Percentiles rank a stretch among this genome's conserved stretches.
phyloP scores from a whole-genome alignment of 2,113 vertebrate genomes.

The Ahaetulla prasina region DNA sequence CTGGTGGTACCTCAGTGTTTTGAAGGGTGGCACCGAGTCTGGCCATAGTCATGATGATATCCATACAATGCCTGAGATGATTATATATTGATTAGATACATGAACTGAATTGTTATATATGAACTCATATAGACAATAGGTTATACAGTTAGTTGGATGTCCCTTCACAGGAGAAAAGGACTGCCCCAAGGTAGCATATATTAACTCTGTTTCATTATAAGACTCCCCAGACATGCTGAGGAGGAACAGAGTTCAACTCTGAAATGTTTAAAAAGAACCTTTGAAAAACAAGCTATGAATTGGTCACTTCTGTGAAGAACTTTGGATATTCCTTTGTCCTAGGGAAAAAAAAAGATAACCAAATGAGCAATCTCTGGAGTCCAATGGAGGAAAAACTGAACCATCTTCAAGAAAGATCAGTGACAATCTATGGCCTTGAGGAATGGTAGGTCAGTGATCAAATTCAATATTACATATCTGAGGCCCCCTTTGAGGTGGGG shows the following conservation, averaged over 20 bases:
- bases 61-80: background rate
- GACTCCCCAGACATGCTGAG: background rate
- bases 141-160: background rate
- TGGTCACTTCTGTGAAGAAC: background rate
- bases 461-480: background rate
- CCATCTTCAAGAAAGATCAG: background rate
- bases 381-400: background rate
- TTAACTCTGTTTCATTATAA: background rate
- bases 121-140: background rate
- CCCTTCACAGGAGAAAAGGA: background rate
- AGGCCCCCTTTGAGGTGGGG: background rate
- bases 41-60: background rate
- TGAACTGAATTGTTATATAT: background rate
- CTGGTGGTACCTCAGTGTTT: background rate
- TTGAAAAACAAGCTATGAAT: background rate
- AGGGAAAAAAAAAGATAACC: background rate
- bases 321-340: background rate
- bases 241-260: background rate
- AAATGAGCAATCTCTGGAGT: background rate
- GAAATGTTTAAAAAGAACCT: background rate
- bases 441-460: background rate
- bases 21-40: background rate
- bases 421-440: background rate
- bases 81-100: background rate
- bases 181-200: background rate